phyloP scores from a whole-genome alignment of 2,888 invertebrate genomes.

The Limnephilus lunatus region DNA sequence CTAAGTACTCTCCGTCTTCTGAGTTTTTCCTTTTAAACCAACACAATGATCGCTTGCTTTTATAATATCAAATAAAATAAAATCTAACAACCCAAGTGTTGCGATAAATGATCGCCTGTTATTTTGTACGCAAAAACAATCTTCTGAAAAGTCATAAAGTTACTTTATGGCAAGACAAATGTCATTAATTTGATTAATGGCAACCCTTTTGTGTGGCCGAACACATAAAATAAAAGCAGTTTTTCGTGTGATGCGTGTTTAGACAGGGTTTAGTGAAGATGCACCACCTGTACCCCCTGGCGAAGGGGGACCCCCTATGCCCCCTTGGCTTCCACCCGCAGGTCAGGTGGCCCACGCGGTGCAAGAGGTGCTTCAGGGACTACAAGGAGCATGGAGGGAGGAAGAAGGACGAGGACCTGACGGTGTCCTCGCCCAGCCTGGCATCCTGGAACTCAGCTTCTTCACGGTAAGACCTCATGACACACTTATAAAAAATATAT shows the following conservation, averaged over 20 bases:
- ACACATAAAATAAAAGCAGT: not conserved
- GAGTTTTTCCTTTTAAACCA: not conserved
- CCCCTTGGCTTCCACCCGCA: conserved; percentile 96
- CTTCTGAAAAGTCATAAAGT: not conserved
- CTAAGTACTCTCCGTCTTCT: not conserved
- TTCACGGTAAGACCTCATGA: conserved; percentile 50
- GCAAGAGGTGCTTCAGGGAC: conserved; percentile 94
- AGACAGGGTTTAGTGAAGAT: conserved; percentile 70
- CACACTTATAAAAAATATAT: not conserved
- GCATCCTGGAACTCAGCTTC: conserved; percentile 78
- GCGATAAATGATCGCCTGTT: not conserved
- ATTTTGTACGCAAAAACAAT: not conserved
- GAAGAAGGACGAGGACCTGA: conserved; percentile 82
- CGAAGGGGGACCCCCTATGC: conserved; percentile 92
- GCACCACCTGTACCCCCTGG: conserved; percentile 87
- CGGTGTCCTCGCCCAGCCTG: conserved; percentile 88
- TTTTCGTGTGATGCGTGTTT: not conserved
- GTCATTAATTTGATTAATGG: not conserved
- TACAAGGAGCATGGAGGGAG: conserved; percentile 93
- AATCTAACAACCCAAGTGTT: too few relatives aligned
- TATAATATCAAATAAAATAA: not conserved
- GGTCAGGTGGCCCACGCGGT: conserved; percentile 94
- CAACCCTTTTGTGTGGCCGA: not conserved
- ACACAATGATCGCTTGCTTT: not conserved
- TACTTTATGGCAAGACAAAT: too few relatives aligned